phyloP scores from a whole-genome alignment of 2,797 vertebrate species.

The Alca torda region DNA sequence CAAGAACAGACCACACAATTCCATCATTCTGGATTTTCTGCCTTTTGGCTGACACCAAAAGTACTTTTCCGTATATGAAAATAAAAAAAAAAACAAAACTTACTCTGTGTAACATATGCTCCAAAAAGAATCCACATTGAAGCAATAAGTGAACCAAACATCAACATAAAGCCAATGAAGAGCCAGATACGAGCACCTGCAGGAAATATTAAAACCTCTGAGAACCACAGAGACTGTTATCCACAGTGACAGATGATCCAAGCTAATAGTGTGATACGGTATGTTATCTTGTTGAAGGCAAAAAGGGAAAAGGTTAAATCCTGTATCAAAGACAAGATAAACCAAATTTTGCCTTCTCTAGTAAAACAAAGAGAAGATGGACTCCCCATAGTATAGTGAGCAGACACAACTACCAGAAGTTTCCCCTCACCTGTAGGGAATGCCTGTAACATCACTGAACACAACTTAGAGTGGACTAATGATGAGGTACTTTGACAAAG shows the following conservation, averaged over 20 bases:
- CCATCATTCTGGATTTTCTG: not conserved
- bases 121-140: constrained; percentile 93
- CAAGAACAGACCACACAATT: not conserved
- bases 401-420: not conserved
- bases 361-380: not conserved
- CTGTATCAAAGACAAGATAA: not conserved
- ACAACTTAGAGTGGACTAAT: not conserved
- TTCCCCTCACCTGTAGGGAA: not conserved
- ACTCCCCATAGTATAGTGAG: not conserved
- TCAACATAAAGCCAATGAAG: constrained; percentile 91
- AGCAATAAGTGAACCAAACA: constrained; percentile 91
- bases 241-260: not conserved
- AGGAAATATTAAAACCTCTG: not conserved
- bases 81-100: not conserved
- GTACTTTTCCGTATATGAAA: not conserved
- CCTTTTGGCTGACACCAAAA: not conserved
- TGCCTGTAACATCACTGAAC: not conserved
- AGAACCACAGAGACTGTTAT: not conserved
- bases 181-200: constrained; percentile 91
- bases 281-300: not conserved
- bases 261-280: not conserved
- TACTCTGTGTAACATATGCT: constrained; percentile 87
- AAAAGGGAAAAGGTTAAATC: not conserved
- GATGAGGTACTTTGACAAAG: not conserved
- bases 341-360: not conserved